Evolutionary conservation across 1,140 invertebrate species (phyloP).

Genomic region (Sitobion miscanthi): DNA sequence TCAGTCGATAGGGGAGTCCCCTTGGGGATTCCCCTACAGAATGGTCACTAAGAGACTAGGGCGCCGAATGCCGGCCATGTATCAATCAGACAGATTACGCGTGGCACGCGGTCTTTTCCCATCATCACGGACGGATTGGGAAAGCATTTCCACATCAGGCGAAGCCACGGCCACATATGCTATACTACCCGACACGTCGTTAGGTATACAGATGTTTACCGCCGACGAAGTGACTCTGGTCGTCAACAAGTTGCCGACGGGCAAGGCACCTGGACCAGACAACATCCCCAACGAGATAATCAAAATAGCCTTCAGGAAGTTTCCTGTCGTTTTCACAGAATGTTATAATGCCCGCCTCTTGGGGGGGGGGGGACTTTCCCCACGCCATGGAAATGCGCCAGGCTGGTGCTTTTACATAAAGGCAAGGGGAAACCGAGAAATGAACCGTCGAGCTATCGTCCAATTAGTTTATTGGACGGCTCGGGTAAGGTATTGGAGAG

Average conservation of each 20-base stretch:
- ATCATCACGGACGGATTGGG: background rate
- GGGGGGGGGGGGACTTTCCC: too few relatives aligned
- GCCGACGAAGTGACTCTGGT: background rate
- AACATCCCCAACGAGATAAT: background rate
- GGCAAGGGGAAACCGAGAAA: too few relatives aligned
- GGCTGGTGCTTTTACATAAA: too few relatives aligned
- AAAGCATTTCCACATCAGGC: background rate
- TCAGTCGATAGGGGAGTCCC: background rate
- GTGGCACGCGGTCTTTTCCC: background rate
- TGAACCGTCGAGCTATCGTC: too few relatives aligned
- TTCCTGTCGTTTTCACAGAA: too few relatives aligned
- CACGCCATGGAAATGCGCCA: too few relatives aligned
- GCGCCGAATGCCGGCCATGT: background rate
- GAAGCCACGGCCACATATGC: too few relatives aligned
- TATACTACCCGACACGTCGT: too few relatives aligned
- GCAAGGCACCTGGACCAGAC: conserved; percentile 13
- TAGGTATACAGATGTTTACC: background rate
- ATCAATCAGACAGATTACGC: background rate
- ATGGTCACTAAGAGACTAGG: background rate
- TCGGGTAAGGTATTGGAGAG: too few relatives aligned
- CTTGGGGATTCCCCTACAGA: conserved; percentile 20
- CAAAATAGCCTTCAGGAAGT: background rate
- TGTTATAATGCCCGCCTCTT: too few relatives aligned
- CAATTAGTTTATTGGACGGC: too few relatives aligned
- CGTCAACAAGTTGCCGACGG: background rate